phyloP scores from a whole-genome alignment of 2,888 invertebrate genomes.

The Anoplius nigerrimus region DNA sequence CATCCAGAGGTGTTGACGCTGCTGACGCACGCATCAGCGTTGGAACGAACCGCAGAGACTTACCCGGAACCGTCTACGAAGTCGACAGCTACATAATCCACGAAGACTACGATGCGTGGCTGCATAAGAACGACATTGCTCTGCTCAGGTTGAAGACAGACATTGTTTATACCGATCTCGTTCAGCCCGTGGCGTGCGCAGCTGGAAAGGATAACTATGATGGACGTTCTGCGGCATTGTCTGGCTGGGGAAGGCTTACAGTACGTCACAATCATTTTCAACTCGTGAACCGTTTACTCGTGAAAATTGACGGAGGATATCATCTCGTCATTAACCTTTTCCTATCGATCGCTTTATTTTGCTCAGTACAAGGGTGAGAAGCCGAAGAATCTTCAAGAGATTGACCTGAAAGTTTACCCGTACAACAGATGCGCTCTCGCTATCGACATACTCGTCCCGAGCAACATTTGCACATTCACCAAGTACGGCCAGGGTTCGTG shows the following conservation, averaged over 20 bases:
- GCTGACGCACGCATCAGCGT: slow-evolving; percentile 17
- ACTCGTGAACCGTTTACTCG: neutral
- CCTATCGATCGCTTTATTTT: too few species aligned
- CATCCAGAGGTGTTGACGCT: neutral
- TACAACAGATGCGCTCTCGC: slow-evolving; percentile 39
- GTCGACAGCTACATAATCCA: slow-evolving; percentile 32
- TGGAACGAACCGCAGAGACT: slow-evolving; percentile 25
- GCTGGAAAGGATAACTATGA: slow-evolving; percentile 35
- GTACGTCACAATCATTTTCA: slow-evolving; percentile 33
- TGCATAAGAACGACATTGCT: slow-evolving; percentile 55
- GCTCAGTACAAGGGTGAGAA: slow-evolving; percentile 33
- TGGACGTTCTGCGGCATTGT: slow-evolving; percentile 42
- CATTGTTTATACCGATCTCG: slow-evolving; percentile 45
- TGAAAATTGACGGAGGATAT: neutral
- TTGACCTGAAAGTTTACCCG: slow-evolving; percentile 43
- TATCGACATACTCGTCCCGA: slow-evolving; percentile 42
- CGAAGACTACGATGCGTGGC: slow-evolving; percentile 24
- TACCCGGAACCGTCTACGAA: neutral
- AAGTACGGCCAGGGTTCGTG: slow-evolving; percentile 65
- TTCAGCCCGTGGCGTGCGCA: slow-evolving; percentile 55
- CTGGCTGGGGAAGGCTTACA: slow-evolving; percentile 59
- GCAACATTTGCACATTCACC: slow-evolving; percentile 65
- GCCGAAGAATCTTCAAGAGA: slow-evolving; percentile 55
- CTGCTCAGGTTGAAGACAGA: slow-evolving; percentile 52
- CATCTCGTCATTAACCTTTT: neutral